Base-by-base conservation (phyloP, 2,888 invertebrate genomes). In the Ochropleura leucogaster region DNA sequence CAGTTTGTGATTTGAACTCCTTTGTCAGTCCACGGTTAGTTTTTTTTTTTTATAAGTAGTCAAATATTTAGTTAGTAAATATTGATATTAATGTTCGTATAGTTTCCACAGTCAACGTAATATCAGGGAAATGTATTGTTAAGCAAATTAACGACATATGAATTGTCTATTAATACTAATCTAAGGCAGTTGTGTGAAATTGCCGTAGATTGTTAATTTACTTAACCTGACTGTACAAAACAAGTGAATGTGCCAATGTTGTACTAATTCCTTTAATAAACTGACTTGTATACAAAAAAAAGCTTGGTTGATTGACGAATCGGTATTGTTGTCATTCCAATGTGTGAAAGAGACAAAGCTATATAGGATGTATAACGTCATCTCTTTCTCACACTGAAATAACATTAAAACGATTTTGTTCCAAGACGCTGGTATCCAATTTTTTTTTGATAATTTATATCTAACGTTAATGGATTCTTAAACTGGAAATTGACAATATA, bases 401-500 rank as follows among this genome's bases (percentile, higher is more conserved):
- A 8, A 8, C 18, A 18, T 51, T 51, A 8, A 18, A 51, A 51
- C 18, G 18, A 51, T 18, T 8, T 8, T 8, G 51, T 18, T 51
- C 7, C 18, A 51, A 1, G 18, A 51, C 51, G 18, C 18, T 10
- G 40, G 20, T 14, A 46, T 59, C 7, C 20, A 74, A 30, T 42
- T 7, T 49, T 55, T 14, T 47, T 59, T 18, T 16, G 44, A 30
- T 18, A 75, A 75, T 75, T 16, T 30, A 47, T 30, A 74, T 51
- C 40, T 74, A 74, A 47, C 3, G 4, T 64, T 42, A n/a, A 18
- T 49, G 63, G 12, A n/a, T 63, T 63, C 0, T 64, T 63, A 8
- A 59, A 47, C 18, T 46, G 55, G 68, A 65, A 83, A 80, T 83
- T 83, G 80, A 84, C 74, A 47, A 80, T 55, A 49, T 63, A 59